A percentile compares a stretch with the other conserved stretches of the same genome.
These are phyloP conservation scores for Rana temporaria DNA, from an alignment of 2,113 vertebrate species.

Conservation along the genomic window DNA sequence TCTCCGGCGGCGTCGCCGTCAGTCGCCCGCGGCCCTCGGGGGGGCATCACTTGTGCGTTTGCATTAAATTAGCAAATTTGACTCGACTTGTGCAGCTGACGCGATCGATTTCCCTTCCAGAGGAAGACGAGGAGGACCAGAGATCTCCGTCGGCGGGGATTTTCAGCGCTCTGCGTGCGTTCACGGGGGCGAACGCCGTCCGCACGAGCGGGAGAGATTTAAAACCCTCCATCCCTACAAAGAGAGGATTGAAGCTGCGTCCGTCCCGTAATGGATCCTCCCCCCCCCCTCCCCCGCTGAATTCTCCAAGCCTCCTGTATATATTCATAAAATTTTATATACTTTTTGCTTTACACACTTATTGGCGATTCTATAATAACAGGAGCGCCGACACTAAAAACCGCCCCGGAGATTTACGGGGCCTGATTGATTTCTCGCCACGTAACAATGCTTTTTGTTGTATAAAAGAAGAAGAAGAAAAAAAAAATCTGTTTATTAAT, in stretches of 20 bases:
- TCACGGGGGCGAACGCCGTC: no score
- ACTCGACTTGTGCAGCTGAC: slow-evolving; percentile 68
- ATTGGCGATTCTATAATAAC: slow-evolving; percentile 95
- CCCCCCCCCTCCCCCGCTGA: slow-evolving; percentile 76
- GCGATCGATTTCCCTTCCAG: slow-evolving; percentile 71
- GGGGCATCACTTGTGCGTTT: slow-evolving; percentile 76
- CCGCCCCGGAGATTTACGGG: slow-evolving; percentile 89
- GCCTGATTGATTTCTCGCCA: slow-evolving; percentile 88
- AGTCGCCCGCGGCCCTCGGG: slow-evolving; percentile 71
- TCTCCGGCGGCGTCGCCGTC: slow-evolving; percentile 69
- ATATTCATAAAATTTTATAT: slow-evolving; percentile 99
- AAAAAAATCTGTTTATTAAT: slow-evolving; percentile 96
- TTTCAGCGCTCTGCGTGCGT: no score
- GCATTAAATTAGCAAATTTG: slow-evolving; percentile 87
- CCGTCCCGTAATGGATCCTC: slow-evolving; percentile 66
- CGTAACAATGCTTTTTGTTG: slow-evolving; percentile 91
- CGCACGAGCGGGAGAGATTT: no score
- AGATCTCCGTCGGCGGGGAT: no score
- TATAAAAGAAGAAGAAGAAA: slow-evolving; percentile 68
- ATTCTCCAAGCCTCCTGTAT: slow-evolving; percentile 83
- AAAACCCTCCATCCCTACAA: no score
- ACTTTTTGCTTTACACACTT: slow-evolving; percentile 97
- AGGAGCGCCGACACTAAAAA: slow-evolving; percentile 89
- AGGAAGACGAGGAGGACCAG: slow-evolving; percentile 26
- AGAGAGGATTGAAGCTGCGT: no score